A percentile compares a stretch with the other conserved stretches of the same genome.
Conservation (phyloP, 2,888 invertebrate genomes). For the Torymus aiolomorphi region DNA sequence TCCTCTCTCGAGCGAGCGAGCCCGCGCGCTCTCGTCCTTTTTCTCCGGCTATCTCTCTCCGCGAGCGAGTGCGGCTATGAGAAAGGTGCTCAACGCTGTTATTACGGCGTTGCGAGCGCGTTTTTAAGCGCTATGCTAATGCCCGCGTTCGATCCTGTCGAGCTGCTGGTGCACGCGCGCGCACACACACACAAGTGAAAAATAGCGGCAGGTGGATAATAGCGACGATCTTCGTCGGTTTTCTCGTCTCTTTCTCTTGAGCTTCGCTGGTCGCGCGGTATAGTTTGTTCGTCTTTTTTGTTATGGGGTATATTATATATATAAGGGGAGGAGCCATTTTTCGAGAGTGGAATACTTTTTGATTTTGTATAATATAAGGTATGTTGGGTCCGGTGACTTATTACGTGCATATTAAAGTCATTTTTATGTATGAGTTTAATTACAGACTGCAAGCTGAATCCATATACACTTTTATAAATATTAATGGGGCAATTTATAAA, state of each 20-base stretch:
- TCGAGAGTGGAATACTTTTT: background rate
- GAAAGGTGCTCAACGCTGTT: slow-evolving; percentile 45
- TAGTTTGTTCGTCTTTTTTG: too few relatives aligned
- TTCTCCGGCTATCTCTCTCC: slow-evolving; percentile 34
- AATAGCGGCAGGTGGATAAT: slow-evolving; percentile 48
- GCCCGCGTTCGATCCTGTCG: slow-evolving; percentile 16
- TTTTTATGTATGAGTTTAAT: slow-evolving; percentile 14
- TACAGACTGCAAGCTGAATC: background rate
- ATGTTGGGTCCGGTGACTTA: too few relatives aligned
- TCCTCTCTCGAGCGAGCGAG: background rate
- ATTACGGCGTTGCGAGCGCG: slow-evolving; percentile 30
- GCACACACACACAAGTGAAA: slow-evolving; percentile 24
- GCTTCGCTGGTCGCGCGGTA: background rate
- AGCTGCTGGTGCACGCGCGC: background rate
- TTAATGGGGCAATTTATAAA: background rate
- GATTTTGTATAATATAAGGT: too few relatives aligned
- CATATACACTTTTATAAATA: slow-evolving; percentile 9
- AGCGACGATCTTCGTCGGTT: slow-evolving; percentile 33
- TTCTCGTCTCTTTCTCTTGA: slow-evolving; percentile 5
- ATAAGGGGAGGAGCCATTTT: background rate
- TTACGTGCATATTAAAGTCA: background rate
- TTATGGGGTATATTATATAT: too few relatives aligned
- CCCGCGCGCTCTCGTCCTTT: slow-evolving; percentile 43
- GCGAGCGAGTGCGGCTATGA: slow-evolving; percentile 14
- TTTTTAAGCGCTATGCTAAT: slow-evolving; percentile 49